Evolutionary conservation across 2,888 invertebrate genomes (phyloP).

Genomic region (Molanna angustata): DNA sequence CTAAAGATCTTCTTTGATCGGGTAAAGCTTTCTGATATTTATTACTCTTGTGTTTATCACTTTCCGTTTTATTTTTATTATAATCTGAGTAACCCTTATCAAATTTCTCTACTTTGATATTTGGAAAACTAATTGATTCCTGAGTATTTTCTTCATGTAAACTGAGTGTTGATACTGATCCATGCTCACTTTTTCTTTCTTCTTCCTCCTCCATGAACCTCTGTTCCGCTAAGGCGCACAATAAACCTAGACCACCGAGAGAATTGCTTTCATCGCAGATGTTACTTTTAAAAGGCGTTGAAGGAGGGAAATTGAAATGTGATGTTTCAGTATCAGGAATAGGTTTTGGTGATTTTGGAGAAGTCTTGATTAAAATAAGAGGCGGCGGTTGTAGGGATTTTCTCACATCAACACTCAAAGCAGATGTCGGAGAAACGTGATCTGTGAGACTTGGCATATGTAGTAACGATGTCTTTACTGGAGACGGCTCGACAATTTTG

Average conservation of each 20-base stretch:
- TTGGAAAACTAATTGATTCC: slow-evolving; percentile 16
- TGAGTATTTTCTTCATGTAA: slow-evolving; percentile 24
- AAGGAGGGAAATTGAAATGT: slow-evolving; percentile 43
- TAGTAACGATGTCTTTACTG: slow-evolving; percentile 41
- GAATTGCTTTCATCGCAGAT: slow-evolving; percentile 44
- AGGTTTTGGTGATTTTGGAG: slow-evolving; percentile 46
- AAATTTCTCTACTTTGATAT: slow-evolving; percentile 32
- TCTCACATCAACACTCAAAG: slow-evolving; percentile 40
- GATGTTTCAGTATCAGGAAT: slow-evolving; percentile 43
- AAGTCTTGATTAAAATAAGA: slow-evolving; percentile 49
- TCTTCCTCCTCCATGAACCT: slow-evolving; percentile 74
- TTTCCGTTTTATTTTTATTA: slow-evolving; percentile 43
- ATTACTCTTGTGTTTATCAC: slow-evolving; percentile 5
- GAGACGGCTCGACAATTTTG: slow-evolving; percentile 39
- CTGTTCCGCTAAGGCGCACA: slow-evolving; percentile 84
- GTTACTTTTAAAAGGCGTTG: slow-evolving; percentile 34
- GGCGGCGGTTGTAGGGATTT: slow-evolving; percentile 48
- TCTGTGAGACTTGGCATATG: slow-evolving; percentile 36
- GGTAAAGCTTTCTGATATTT: slow-evolving; percentile 6
- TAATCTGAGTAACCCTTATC: slow-evolving; percentile 19
- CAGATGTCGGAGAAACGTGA: slow-evolving; percentile 28
- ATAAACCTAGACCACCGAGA: slow-evolving; percentile 66
- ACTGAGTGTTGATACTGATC: slow-evolving; percentile 13
- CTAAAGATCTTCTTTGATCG: slow-evolving; percentile 1
- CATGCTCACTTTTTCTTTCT: slow-evolving; percentile 35